phyloP scores from a whole-genome alignment of 2,888 invertebrate genomes.

The Nomada fucata region DNA sequence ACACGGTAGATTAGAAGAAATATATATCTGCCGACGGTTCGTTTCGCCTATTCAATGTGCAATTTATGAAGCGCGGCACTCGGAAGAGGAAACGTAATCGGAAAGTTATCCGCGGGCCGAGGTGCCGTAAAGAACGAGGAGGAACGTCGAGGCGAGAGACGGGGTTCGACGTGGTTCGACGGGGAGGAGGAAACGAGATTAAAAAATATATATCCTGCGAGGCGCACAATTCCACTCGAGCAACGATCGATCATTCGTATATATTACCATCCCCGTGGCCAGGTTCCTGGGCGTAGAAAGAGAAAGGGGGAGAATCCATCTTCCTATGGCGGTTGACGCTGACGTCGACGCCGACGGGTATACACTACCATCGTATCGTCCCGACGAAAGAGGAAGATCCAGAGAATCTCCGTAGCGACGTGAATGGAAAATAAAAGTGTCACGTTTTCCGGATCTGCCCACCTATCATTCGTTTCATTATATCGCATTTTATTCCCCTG shows the following conservation, averaged over 20 bases:
- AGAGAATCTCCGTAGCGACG: constrained; percentile 34
- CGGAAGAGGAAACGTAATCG: constrained; percentile 54
- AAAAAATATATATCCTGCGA: constrained; percentile 65
- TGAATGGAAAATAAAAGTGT: constrained; percentile 56
- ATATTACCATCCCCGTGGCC: constrained; percentile 54
- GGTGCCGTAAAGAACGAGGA: constrained; percentile 13
- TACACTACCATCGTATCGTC: constrained; percentile 23
- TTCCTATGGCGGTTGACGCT: constrained; percentile 59
- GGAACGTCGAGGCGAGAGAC: constrained; percentile 8
- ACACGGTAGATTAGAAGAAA: constrained; percentile 41
- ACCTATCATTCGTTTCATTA: not conserved
- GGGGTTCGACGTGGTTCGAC: too few relatives aligned
- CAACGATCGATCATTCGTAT: constrained; percentile 69
- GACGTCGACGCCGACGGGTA: constrained; percentile 47
- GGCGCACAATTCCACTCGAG: constrained; percentile 54
- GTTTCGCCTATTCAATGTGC: constrained; percentile 30
- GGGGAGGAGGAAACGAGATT: constrained; percentile 53
- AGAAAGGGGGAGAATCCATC: constrained; percentile 62
- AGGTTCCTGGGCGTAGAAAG: constrained; percentile 30
- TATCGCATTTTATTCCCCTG: not conserved
- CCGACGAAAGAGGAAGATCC: constrained; percentile 16
- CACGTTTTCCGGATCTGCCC: constrained; percentile 8
- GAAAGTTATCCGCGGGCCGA: constrained; percentile 52
- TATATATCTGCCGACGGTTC: constrained; percentile 32
- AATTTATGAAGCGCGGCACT: constrained; percentile 50